phyloP scores from a whole-genome alignment of 2,797 vertebrate species.

The Loris lydekkerianus region DNA sequence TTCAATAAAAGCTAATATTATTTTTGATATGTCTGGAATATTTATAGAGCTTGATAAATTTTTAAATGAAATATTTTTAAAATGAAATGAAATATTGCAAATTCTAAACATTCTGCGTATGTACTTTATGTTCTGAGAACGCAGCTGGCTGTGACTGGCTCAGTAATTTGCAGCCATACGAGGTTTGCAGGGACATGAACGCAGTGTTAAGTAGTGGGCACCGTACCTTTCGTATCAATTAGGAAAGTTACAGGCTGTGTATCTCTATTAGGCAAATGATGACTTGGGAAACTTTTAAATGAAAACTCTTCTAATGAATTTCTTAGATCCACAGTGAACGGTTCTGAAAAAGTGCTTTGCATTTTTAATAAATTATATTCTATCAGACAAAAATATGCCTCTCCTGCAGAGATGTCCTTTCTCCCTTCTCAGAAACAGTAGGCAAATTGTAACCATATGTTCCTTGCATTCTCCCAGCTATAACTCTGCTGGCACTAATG shows the following conservation, averaged over 20 bases:
- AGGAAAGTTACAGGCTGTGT: neutral
- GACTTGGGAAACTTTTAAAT: constrained; percentile 35
- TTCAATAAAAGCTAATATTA: neutral
- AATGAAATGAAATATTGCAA: neutral
- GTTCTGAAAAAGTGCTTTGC: constrained; percentile 53
- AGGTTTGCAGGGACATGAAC: neutral
- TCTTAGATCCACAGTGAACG: neutral
- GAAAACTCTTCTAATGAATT: constrained; percentile 49
- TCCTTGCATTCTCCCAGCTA: neutral
- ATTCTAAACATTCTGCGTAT: neutral
- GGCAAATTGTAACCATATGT: constrained; percentile 8
- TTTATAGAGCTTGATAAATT: neutral
- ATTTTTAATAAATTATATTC: constrained; percentile 51
- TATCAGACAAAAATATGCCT: constrained; percentile 49
- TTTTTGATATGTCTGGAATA: neutral
- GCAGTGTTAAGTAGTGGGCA: neutral
- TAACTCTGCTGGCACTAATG: neutral
- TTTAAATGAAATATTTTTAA: neutral
- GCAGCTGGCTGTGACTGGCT: neutral
- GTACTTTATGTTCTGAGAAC: neutral
- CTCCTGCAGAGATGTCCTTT: neutral
- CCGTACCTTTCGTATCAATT: neutral
- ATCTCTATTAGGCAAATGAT: neutral
- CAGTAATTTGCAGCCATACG: neutral
- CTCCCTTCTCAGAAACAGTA: neutral